Evolutionary conservation across 2,113 vertebrate genomes (phyloP), one percentile per base, ranked within the genome.

Genomic region (Baryphthengus martii): DNA sequence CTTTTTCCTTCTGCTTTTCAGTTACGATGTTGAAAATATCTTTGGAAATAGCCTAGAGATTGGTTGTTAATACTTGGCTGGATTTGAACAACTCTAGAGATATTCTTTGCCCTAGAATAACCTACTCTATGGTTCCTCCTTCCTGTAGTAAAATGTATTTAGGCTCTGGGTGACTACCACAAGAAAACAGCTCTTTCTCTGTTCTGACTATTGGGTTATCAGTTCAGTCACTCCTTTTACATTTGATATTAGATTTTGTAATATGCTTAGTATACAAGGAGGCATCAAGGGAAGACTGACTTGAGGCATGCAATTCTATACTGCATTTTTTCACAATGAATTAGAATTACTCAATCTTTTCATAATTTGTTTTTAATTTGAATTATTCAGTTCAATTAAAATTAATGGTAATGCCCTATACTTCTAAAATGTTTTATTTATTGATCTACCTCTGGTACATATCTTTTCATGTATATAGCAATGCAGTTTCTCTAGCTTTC

Each of bases 281-380:
- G 5, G 2, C 15, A 67, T 66, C 25, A 58, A 70, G n/a, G 56
- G 11, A 20, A 65, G 17, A 44, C 8, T 53, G 2, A 58, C 53
- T 81, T 42, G 11, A 53, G 28, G 17, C 6, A 37, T 2, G 0
- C 63, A 15, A 62, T 29, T 85, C 17, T 58, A 2, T 37, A 17
- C 3, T 31, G 2, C 29, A 16, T 49, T 56, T 77, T 47, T 7
- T 45, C 28, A 63, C 2, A 0, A 0, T 0, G 1, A 71, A 55
- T 55, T 17, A 67, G 10, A 75, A 58, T 40, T 53, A 45, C 6
- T 31, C 3, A 45, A 1, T 37, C 2, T 68, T 59, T 62, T 71
- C 3, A n/a, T 10, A 44, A 75, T 59, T 50, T 56, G 9, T 0
- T 23, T 78, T 85, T 72, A 29, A 47, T 55, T 67, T 55, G 63